phyloP scores from a whole-genome alignment of 2,113 vertebrate genomes.

The Passer montanus region DNA sequence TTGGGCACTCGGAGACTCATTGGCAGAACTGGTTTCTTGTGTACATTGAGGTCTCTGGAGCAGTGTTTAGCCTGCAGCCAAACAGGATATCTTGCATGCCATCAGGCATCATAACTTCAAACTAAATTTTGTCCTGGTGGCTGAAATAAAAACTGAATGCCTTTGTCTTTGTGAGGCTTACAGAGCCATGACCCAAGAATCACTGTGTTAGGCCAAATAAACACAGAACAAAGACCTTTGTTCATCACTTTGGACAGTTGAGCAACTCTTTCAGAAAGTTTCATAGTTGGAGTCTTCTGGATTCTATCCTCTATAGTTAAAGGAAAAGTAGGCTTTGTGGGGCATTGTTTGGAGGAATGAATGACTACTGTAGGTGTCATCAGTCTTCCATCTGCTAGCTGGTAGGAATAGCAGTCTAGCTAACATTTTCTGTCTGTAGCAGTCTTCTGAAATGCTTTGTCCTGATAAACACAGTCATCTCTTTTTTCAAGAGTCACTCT shows the following conservation, averaged over 20 bases:
- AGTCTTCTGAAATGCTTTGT: background rate
- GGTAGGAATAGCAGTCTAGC: background rate
- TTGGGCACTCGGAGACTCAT: background rate
- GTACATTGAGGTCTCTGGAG: background rate
- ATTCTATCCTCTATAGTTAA: background rate
- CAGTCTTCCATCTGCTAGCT: background rate
- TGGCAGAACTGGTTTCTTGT: background rate
- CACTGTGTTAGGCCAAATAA: background rate
- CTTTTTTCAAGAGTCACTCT: background rate
- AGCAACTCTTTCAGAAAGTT: background rate
- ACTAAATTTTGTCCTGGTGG: background rate
- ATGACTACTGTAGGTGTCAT: background rate
- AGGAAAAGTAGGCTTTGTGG: background rate
- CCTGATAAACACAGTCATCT: background rate
- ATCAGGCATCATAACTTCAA: background rate
- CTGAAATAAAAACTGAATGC: background rate
- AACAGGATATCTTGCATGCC: background rate
- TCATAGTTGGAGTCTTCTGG: no score
- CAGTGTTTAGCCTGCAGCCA: rapidly evolving
- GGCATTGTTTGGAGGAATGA: background rate
- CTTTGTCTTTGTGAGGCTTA: background rate
- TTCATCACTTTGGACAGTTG: background rate
- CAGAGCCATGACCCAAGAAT: background rate
- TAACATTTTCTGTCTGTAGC: background rate
- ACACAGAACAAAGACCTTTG: background rate